Base-by-base conservation (phyloP, 2,113 vertebrate genomes). In the Psilopogon haemacephalus region DNA sequence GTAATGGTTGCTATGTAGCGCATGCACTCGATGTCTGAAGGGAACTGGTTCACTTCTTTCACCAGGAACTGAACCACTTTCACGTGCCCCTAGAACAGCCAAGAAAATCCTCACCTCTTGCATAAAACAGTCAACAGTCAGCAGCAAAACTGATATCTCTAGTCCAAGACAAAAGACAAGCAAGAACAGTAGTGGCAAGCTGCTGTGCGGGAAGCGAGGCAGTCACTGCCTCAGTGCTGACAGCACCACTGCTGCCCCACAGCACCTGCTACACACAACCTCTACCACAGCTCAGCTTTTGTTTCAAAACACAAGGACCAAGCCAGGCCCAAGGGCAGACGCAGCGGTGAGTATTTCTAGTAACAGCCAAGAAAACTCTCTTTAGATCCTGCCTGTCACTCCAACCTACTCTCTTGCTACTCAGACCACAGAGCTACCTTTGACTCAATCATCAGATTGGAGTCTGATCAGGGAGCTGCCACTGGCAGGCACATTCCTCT, bases 21-120 rank as follows among this genome's bases (percentile, higher is more conserved):
- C 99, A 99, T 99, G 97, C 99, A 99, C 94, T 99, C 99, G 48
- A 99, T 99, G 95, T 99, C 99, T 58, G 99, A 99, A 71, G 99
- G 99, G 94, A 99, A 99, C 90, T 99, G 99, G 96, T 99, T 99
- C 60, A 99, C 99, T 95, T 99, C 99, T 94, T 99, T 99, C 86
- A 99, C 99, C 97, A 99, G 97, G 98, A 99, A 99, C 89, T 99
- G 99, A 95, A 99, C 99, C 78, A 99, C 99, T 97, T 99, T 99
- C 89, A 99, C 99, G 33, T 99, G 99, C 79, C 99, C 99, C 99
- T 99, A 64, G 46, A 95, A 96, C 1, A 96, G 37, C 81, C 89
- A 89, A 90, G 65, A 63, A 63, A 93, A 86, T 32, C 84, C 35
- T 48, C 0, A 67, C 48, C 9, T 64, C 74, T 77, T 76, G 59